phyloP scores from a whole-genome alignment of 2,888 invertebrate species.

The Volucella bombylans region DNA sequence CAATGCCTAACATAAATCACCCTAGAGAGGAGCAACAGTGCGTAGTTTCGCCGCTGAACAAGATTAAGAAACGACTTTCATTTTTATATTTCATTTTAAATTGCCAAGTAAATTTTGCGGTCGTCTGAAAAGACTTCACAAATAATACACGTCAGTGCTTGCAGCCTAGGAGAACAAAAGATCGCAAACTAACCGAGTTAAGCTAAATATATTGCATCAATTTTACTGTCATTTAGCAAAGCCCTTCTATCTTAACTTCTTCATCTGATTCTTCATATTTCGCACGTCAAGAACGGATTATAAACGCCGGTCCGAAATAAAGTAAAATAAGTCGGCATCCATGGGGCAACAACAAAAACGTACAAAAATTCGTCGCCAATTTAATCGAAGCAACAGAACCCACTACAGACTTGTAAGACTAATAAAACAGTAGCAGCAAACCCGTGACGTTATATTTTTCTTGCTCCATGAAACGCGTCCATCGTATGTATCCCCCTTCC shows the following conservation, averaged over 20 bases:
- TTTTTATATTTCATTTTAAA: background rate
- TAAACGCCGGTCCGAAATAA: background rate
- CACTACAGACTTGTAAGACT: background rate
- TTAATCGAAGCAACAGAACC: conserved; percentile 18
- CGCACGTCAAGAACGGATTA: conserved; percentile 37
- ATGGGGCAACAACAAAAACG: conserved; percentile 11
- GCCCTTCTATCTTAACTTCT: background rate
- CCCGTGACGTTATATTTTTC: conserved; percentile 56
- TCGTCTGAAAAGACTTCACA: conserved; percentile 1
- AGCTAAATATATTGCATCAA: conserved; percentile 73
- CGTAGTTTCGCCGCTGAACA: no score
- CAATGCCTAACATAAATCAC: no score
- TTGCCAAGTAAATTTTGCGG: conserved; percentile 26
- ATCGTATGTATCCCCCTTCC: conserved; percentile 5
- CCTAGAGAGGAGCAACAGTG: no score
- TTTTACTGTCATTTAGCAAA: conserved; percentile 64
- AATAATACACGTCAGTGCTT: conserved; percentile 30
- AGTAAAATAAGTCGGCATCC: conserved; percentile 33
- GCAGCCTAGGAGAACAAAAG: conserved; percentile 66
- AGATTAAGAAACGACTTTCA: no score
- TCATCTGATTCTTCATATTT: background rate
- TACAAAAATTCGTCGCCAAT: conserved; percentile 32
- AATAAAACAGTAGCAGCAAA: conserved; percentile 11
- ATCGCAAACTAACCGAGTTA: conserved; percentile 73
- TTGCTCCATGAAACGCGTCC: conserved; percentile 15